phyloP scores from a whole-genome alignment of 2,113 vertebrate species.

The Eclectus roratus region DNA sequence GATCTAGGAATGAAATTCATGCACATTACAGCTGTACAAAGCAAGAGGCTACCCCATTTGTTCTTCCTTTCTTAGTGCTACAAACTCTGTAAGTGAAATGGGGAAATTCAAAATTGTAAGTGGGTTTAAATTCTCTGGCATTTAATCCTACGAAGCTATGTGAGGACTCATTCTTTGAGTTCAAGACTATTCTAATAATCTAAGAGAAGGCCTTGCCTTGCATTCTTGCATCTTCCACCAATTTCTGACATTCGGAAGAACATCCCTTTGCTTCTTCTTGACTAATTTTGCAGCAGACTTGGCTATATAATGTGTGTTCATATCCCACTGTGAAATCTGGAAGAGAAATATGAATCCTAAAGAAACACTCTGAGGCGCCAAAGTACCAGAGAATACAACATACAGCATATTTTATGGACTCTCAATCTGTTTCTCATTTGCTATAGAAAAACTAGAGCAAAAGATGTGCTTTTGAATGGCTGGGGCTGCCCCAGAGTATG shows the following conservation, averaged over 20 bases:
- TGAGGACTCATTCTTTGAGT: not conserved
- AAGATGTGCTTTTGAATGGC: not conserved
- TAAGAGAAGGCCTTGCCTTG: not conserved
- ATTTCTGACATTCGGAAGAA: not conserved
- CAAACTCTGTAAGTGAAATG: not conserved
- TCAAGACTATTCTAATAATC: not conserved
- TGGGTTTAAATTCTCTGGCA: not conserved
- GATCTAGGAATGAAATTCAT: not conserved
- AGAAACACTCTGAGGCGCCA: not conserved
- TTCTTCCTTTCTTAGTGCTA: not conserved
- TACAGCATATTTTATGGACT: not conserved
- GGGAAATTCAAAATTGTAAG: not conserved
- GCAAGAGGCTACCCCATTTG: not conserved
- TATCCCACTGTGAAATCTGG: not conserved
- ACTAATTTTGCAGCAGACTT: not conserved
- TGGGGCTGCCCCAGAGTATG: not conserved
- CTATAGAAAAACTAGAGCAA: not conserved
- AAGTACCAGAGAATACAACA: not conserved
- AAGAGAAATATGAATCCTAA: not conserved
- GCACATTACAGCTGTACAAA: rapidly evolving
- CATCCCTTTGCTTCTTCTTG: not conserved
- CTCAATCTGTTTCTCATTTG: not conserved
- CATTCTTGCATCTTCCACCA: not conserved
- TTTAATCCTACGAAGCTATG: not conserved
- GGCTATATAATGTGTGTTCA: not conserved